Evolutionary conservation across 2,888 invertebrate genomes (phyloP).

Genomic region (Chymomyza amoena): DNA sequence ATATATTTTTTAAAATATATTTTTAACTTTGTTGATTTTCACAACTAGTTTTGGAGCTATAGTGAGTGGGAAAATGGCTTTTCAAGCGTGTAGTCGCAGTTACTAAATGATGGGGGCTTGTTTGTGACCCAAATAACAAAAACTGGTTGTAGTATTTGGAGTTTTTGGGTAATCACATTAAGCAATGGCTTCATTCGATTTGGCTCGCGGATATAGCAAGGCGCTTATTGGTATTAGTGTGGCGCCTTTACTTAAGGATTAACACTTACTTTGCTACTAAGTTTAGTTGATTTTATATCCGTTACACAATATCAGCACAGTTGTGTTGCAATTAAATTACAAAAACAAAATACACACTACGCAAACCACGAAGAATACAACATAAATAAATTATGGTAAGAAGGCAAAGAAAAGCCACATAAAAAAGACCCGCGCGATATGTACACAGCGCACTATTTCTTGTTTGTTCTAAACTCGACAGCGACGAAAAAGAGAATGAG

Average conservation of each 20-base stretch:
- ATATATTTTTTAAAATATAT: neutral
- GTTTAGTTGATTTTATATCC: neutral
- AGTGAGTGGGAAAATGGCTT: slow-evolving; percentile 33
- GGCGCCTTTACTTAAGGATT: neutral
- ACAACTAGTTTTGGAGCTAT: slow-evolving; percentile 46
- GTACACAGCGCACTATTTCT: neutral
- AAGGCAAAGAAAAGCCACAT: neutral
- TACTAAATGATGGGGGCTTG: slow-evolving; percentile 37
- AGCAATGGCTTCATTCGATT: slow-evolving; percentile 17
- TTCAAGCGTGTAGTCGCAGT: neutral
- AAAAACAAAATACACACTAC: neutral
- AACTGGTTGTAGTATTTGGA: slow-evolving; percentile 41
- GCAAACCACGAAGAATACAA: neutral
- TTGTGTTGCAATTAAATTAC: neutral
- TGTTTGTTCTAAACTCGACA: neutral
- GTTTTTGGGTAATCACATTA: slow-evolving; percentile 11
- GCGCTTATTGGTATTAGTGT: too few relatives aligned
- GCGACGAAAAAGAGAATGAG: neutral
- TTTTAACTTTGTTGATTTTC: slow-evolving; percentile 27
- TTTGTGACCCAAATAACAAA: slow-evolving; percentile 48
- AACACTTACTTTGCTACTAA: neutral
- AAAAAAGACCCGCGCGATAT: neutral
- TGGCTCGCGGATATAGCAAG: neutral
- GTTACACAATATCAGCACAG: neutral
- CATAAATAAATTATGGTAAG: neutral